Conservation (phyloP, 2,888 invertebrate species). For the Drosophila barbarae region DNA sequence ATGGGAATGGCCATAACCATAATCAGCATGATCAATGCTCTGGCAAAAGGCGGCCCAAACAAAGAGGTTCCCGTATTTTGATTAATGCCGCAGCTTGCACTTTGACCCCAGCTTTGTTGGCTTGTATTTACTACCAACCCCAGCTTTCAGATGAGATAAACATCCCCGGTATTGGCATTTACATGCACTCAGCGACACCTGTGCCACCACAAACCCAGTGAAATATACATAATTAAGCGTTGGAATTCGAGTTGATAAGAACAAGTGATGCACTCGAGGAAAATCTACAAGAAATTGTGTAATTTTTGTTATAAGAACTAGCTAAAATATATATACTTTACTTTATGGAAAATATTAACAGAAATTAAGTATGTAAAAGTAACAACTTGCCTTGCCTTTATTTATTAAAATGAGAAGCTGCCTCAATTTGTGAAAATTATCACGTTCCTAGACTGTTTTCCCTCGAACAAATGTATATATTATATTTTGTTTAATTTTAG, state of each 20-base stretch:
- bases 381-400: not conserved
- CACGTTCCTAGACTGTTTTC: not conserved
- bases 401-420: not conserved
- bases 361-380: not conserved
- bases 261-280: slow-evolving; percentile 18
- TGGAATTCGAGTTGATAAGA: slow-evolving; percentile 51
- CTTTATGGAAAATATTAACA: not conserved
- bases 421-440: not conserved
- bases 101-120: slow-evolving; percentile 50
- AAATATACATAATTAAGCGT: slow-evolving; percentile 29
- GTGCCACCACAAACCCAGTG: slow-evolving; percentile 24
- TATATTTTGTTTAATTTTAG: not conserved
- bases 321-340: not conserved
- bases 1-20: slow-evolving; percentile 42
- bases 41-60: slow-evolving; percentile 38
- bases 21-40: slow-evolving; percentile 65
- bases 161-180: slow-evolving; percentile 11
- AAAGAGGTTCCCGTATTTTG: slow-evolving; percentile 45
- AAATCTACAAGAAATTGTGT: not conserved
- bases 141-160: slow-evolving; percentile 10
- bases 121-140: slow-evolving; percentile 8
- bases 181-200: slow-evolving; percentile 41
- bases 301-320: slow-evolving; percentile 3
- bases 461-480: not conserved
- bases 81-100: slow-evolving; percentile 62